These are phyloP conservation scores for Cassiopea xamachana DNA, from an alignment of 30 jellyfish, hydroid and myxozoan species.

Conservation along the genomic window DNA sequence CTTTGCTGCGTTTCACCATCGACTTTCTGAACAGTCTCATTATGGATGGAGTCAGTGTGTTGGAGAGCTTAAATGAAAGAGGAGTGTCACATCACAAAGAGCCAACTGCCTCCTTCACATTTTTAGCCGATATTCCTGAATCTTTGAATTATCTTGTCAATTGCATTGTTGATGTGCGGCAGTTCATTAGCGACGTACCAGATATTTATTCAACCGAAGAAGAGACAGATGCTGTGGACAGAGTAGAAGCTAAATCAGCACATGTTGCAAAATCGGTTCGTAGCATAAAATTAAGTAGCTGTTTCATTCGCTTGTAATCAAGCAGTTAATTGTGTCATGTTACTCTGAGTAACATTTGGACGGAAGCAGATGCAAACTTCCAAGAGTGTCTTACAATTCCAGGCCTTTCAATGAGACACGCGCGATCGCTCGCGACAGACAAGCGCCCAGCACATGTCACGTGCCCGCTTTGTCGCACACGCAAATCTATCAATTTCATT, in stretches of 20 bases:
- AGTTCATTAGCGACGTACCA: conserved; percentile 58
- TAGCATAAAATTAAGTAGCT: not conserved
- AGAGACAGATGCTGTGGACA: conserved; percentile 14
- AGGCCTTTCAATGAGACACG: no score
- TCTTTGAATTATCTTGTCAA: conserved; percentile 71
- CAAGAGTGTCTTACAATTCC: no score
- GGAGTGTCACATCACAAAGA: not conserved
- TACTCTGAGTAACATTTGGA: no score
- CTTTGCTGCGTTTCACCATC: conserved; percentile 73
- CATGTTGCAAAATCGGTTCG: not conserved
- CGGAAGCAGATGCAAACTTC: no score
- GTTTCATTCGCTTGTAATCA: not conserved
- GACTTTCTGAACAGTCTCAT: conserved; percentile 76
- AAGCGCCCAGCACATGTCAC: no score
- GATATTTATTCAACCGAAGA: conserved; percentile 24
- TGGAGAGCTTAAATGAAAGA: not conserved
- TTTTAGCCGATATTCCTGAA: conserved; percentile 78
- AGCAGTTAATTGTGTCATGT: no score
- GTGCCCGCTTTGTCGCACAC: no score
- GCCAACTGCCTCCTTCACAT: conserved; percentile 28
- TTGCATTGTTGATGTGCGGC: conserved; percentile 60
- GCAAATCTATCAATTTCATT: no score
- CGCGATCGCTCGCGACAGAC: no score
- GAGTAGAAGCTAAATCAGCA: not conserved
- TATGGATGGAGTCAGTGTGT: conserved; percentile 79